A percentile compares a stretch with the other conserved stretches of the same genome.
phyloP scores from a whole-genome alignment of 2,888 invertebrate genomes.

The Dryocosmus kuriphilus region DNA sequence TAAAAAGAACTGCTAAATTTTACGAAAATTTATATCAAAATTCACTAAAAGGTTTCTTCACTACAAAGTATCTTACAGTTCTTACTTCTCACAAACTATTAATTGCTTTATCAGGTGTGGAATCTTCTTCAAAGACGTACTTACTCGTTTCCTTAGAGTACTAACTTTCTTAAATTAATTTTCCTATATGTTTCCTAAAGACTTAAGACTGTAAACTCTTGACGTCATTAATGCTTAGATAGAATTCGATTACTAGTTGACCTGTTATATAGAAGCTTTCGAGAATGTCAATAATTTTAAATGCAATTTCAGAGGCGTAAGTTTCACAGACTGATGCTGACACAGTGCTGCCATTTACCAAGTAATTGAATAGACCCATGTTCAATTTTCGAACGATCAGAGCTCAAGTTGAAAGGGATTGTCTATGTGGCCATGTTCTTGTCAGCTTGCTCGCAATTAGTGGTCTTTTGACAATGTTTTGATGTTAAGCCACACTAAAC shows the following conservation, averaged over 20 bases:
- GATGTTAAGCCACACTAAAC: neutral
- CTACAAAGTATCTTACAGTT: neutral
- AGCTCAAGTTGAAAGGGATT: neutral
- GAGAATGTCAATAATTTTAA: neutral
- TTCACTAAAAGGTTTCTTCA: neutral
- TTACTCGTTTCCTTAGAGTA: neutral
- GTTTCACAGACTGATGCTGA: neutral
- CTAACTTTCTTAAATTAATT: neutral
- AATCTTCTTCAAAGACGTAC: neutral
- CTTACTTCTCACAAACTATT: neutral
- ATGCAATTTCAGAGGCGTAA: neutral
- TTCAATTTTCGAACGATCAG: conserved; percentile 1
- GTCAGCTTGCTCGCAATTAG: neutral
- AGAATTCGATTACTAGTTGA: neutral
- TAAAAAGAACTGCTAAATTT: too few species aligned
- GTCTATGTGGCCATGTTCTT: neutral
- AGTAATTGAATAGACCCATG: neutral
- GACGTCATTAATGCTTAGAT: neutral
- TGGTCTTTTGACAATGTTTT: neutral
- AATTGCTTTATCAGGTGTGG: neutral
- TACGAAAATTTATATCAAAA: too few species aligned
- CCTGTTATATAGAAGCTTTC: neutral
- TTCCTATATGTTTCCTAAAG: neutral
- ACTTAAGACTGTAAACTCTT: neutral
- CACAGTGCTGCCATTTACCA: neutral